A percentile compares a stretch with the other conserved stretches of the same genome.
Conservation (phyloP, 2,113 vertebrate species). For the Panthera uncia region DNA sequence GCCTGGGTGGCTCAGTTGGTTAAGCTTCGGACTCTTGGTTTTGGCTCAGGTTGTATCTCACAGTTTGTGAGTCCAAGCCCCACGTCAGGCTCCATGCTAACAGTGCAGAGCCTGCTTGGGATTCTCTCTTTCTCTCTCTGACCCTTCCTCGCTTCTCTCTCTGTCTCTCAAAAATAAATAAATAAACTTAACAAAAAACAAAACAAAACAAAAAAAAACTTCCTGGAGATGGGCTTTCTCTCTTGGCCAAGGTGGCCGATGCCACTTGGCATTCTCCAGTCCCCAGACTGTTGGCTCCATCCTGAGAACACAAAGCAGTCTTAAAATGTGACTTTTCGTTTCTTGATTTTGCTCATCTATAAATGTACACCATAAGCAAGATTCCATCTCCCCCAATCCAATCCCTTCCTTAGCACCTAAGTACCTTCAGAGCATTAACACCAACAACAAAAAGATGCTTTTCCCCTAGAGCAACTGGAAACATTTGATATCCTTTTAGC, state of each 20-base stretch:
- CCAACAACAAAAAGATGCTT: background rate
- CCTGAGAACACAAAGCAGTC: slow-evolving; percentile 30
- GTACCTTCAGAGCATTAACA: slow-evolving; percentile 22
- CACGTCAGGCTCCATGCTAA: no score
- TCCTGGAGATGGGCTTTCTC: background rate
- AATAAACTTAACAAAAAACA: no score
- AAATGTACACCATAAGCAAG: slow-evolving; percentile 33
- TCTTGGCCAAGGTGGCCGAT: background rate
- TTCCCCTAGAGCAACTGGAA: slow-evolving; percentile 17
- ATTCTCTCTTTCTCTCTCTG: no score
- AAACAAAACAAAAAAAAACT: background rate
- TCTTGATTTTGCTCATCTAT: slow-evolving; percentile 54
- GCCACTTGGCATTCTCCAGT: slow-evolving; percentile 29
- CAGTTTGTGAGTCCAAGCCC: no score
- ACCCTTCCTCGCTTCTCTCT: no score
- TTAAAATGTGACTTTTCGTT: slow-evolving; percentile 29
- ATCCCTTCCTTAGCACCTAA: background rate
- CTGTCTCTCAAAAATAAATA: no score
- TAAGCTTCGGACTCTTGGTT: no score
- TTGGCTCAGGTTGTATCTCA: no score
- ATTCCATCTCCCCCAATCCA: background rate
- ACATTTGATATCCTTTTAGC: background rate
- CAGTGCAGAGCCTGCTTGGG: no score
- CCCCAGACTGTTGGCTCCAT: background rate
- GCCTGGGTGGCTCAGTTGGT: no score